Conservation (phyloP, 1,140 invertebrate genomes). For the Oscheius sp. region DNA sequence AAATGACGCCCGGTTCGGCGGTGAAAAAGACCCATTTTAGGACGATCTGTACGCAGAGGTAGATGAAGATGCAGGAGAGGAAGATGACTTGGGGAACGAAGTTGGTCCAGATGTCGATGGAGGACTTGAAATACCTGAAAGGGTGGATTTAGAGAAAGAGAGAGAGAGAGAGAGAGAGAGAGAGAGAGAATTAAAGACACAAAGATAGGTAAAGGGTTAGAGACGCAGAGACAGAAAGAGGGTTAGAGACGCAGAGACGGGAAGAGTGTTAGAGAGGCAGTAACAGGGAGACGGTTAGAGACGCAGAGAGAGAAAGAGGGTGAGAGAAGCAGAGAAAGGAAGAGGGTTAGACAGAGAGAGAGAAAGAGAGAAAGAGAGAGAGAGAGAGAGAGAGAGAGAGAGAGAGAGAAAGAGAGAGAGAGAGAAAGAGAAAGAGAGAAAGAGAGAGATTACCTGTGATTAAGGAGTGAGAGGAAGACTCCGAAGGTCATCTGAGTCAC, state of each 20-base stretch:
- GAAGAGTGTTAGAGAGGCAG: neutral
- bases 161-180: neutral
- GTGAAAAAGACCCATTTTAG: conserved; percentile 82
- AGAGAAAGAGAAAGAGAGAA: too few relatives aligned
- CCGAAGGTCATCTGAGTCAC: conserved; percentile 96
- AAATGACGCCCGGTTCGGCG: conserved; percentile 62
- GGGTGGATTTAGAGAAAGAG: neutral
- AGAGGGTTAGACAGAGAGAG: too few relatives aligned
- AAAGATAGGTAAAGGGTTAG: too few relatives aligned
- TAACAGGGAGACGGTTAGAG: too few relatives aligned
- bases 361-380: too few relatives aligned
- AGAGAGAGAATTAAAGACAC: too few relatives aligned
- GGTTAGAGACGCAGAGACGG: too few relatives aligned
- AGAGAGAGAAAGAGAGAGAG: too few relatives aligned
- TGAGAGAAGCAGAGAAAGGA: too few relatives aligned
- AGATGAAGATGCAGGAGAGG: conserved; percentile 82
- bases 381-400: too few relatives aligned
- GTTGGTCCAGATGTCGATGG: conserved; percentile 67
- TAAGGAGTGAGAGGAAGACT: conserved; percentile 80
- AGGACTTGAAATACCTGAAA: conserved; percentile 36
- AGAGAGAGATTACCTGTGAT: conserved; percentile 74
- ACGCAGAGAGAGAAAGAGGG: too few relatives aligned
- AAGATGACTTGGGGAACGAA: conserved; percentile 92
- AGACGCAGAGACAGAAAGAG: too few relatives aligned
- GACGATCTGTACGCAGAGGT: conserved; percentile 83